Conservation (phyloP, 1,140 invertebrate genomes). For the Brachionus angularis region DNA sequence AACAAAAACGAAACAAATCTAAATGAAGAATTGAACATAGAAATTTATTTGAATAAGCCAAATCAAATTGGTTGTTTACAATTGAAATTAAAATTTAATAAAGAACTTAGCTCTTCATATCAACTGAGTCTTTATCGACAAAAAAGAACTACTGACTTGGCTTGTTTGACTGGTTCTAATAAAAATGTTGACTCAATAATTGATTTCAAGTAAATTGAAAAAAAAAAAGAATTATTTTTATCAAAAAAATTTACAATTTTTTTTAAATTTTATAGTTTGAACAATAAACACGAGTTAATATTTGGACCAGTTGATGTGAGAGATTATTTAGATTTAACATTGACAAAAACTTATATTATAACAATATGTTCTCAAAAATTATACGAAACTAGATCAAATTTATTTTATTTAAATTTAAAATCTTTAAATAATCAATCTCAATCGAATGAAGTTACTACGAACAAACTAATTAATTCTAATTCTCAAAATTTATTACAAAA, state of each 20-base stretch:
- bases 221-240: neutral
- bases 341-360: slow-evolving; percentile 26
- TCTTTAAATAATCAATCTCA: neutral
- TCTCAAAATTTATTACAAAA: slow-evolving; percentile 9
- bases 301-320: slow-evolving; percentile 29
- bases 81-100: slow-evolving; percentile 76
- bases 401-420: slow-evolving; percentile 1
- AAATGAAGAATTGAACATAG: slow-evolving; percentile 46
- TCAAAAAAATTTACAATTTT: neutral
- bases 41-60: slow-evolving; percentile 45
- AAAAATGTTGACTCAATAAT: slow-evolving; percentile 44
- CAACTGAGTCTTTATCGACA: slow-evolving; percentile 72
- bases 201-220: slow-evolving; percentile 45
- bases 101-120: slow-evolving; percentile 68
- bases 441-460: neutral
- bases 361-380: slow-evolving; percentile 4
- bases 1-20: slow-evolving; percentile 74
- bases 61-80: slow-evolving; percentile 75
- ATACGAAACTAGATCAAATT: slow-evolving; percentile 22
- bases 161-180: too few relatives aligned
- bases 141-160: too few relatives aligned
- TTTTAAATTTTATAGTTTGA: neutral
- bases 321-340: neutral
- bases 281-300: slow-evolving; percentile 15
- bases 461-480: neutral